These are phyloP conservation scores for Rhopalosiphum maidis DNA, from an alignment of 1,140 invertebrate species.

Conservation along the genomic window DNA sequence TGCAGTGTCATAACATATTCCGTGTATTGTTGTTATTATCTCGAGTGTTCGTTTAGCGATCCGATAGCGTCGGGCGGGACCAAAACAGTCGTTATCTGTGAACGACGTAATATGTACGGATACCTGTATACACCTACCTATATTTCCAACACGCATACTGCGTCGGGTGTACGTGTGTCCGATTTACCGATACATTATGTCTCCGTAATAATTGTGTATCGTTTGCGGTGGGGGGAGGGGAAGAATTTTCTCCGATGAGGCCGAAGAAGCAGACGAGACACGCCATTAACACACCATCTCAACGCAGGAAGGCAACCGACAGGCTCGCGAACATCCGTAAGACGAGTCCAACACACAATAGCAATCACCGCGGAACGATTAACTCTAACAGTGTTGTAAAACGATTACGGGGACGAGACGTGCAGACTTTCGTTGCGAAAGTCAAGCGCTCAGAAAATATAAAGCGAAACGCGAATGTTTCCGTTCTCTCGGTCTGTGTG, in stretches of 20 bases:
- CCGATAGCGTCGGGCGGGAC: background rate
- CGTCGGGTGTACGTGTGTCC: background rate
- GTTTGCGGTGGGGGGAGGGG: too few species aligned
- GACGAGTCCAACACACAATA: background rate
- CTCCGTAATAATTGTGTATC: too few species aligned
- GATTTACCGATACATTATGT: background rate
- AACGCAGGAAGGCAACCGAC: background rate
- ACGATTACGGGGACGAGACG: background rate
- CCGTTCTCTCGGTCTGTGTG: background rate
- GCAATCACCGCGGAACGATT: background rate
- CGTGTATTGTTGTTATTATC: background rate
- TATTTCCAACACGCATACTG: background rate
- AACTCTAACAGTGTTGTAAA: background rate
- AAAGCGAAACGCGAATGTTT: background rate
- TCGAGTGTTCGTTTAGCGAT: background rate
- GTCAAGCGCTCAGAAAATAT: background rate
- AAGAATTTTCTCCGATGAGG: background rate
- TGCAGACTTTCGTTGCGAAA: background rate
- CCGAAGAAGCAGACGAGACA: background rate
- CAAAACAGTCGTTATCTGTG: background rate
- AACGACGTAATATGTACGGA: too few species aligned
- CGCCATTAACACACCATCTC: background rate
- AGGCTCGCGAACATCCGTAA: background rate
- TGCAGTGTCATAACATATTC: background rate
- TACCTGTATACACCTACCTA: background rate